phyloP scores from a whole-genome alignment of 2,113 vertebrate genomes.

The Apeltes quadracus region DNA sequence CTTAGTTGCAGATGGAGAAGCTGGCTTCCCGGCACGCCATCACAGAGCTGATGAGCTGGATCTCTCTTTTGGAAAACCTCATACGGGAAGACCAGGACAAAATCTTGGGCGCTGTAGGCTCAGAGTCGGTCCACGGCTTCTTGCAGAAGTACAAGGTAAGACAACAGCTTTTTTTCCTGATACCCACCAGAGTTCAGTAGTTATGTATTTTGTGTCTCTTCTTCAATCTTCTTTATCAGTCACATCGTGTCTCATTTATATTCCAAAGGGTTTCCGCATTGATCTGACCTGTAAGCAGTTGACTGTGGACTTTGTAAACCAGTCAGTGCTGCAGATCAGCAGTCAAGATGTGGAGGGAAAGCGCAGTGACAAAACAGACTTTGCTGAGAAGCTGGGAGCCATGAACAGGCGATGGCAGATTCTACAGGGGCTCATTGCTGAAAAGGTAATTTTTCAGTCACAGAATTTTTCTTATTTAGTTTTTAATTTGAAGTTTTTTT shows the following conservation, averaged over 20 bases:
- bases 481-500: neutral
- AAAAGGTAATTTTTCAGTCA: conserved; percentile 82
- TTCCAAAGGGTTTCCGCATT: conserved; percentile 90
- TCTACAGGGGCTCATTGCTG: conserved; percentile 88
- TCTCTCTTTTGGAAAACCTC: conserved; percentile 92
- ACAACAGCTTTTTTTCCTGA: neutral
- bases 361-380: conserved; percentile 95
- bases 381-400: conserved; percentile 92
- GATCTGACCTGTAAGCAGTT: conserved; percentile 96
- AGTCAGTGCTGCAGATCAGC: conserved; percentile 95
- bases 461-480: neutral
- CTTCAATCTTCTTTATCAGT: neutral
- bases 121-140: conserved; percentile 84
- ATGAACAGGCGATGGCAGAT: conserved; percentile 98
- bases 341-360: conserved; percentile 96
- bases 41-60: conserved; percentile 95
- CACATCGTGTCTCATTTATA: conserved; percentile 10
- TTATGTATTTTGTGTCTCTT: neutral
- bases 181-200: neutral
- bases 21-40: conserved; percentile 95
- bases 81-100: conserved; percentile 90
- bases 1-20: conserved; percentile 96
- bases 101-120: conserved; percentile 88
- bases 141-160: conserved; percentile 96
- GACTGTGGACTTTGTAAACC: conserved; percentile 97